Evolutionary conservation across 2,113 vertebrate species (phyloP).

Genomic region (Euleptes europaea): DNA sequence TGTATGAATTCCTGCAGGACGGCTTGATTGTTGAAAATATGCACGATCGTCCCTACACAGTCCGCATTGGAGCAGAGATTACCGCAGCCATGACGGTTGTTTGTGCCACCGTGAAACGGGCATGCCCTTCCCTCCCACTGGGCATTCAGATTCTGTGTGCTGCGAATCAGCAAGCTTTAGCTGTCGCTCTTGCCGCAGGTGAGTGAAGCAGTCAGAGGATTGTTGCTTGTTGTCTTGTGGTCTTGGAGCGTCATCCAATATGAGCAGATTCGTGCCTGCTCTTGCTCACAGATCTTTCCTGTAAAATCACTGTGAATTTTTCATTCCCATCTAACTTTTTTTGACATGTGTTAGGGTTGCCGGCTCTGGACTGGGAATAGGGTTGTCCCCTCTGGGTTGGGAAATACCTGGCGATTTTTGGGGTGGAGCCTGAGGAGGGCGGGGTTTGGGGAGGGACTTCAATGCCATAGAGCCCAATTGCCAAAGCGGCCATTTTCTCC

Average conservation of each 20-base stretch:
- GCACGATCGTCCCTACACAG: constrained; percentile 84
- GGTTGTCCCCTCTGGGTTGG: no score
- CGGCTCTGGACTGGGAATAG: no score
- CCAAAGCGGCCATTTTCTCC: no score
- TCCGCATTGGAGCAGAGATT: constrained; percentile 81
- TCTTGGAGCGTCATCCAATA: neutral
- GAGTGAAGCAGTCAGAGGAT: neutral
- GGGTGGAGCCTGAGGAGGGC: no score
- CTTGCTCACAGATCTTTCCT: neutral
- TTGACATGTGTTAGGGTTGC: no score
- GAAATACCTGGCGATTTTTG: no score
- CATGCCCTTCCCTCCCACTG: constrained; percentile 72
- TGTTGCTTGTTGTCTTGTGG: neutral
- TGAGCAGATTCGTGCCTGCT: neutral
- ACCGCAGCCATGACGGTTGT: constrained; percentile 78
- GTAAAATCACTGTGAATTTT: neutral
- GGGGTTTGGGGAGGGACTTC: no score
- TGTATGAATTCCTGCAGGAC: constrained; percentile 69
- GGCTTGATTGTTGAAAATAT: constrained; percentile 88
- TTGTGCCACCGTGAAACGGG: constrained; percentile 68
- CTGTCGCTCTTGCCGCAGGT: constrained; percentile 86
- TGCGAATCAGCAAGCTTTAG: constrained; percentile 80
- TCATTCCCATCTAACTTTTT: neutral
- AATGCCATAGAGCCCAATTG: no score
- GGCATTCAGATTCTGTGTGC: constrained; percentile 84